phyloP scores from a whole-genome alignment of 2,113 vertebrate species.

The Rallus limicola region DNA sequence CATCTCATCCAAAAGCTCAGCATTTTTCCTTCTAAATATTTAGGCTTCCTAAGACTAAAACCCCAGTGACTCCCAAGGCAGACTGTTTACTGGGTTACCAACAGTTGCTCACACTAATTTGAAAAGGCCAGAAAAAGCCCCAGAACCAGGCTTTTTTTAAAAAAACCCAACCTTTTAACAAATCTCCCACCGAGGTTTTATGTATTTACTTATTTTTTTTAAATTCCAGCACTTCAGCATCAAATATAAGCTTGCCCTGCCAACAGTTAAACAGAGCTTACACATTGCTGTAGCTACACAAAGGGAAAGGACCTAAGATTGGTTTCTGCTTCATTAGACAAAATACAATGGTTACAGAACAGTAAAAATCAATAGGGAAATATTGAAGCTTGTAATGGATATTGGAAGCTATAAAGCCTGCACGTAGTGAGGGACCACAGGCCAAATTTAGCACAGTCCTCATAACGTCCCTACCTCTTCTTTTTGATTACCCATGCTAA shows the following conservation, averaged over 20 bases:
- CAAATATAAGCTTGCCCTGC: neutral
- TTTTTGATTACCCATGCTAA: neutral
- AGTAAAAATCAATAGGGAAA: constrained; percentile 55
- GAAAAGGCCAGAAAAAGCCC: neutral
- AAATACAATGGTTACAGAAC: constrained; percentile 52
- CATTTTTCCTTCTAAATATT: neutral
- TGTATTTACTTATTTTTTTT: constrained; percentile 2
- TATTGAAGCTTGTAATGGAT: constrained; percentile 46
- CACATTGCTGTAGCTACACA: constrained; percentile 10
- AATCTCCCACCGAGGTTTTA: neutral
- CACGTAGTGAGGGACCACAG: neutral
- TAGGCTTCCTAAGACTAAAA: neutral
- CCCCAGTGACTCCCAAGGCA: neutral
- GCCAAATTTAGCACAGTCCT: neutral
- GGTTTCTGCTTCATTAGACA: constrained; percentile 65
- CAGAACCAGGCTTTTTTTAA: neutral
- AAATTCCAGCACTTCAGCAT: neutral
- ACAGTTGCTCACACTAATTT: neutral
- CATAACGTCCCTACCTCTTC: neutral
- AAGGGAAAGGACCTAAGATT: neutral
- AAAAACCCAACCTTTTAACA: neutral
- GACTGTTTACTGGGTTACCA: neutral
- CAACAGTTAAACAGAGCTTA: constrained; percentile 46
- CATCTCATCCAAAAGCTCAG: neutral
- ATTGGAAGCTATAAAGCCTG: constrained; percentile 20